Evolutionary conservation across 2,888 invertebrate genomes (phyloP), one percentile per base, ranked within the genome.

Genomic region (Brenthis ino): DNA sequence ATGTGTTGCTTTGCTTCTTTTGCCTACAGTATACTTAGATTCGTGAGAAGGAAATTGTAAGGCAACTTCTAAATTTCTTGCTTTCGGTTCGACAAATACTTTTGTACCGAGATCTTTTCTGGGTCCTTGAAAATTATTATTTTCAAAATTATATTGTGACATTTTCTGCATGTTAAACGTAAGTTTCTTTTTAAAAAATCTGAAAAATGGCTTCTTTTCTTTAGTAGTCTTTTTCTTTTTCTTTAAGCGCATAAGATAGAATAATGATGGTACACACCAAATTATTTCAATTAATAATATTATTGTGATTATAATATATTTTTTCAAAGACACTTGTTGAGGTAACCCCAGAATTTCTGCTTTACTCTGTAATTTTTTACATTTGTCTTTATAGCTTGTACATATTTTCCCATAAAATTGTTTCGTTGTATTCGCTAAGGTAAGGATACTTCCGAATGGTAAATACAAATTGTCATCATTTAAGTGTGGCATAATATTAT

Each of bases 391-490:
- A 65, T 47, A 69, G 4, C 60, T 51, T 57, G 70, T 64, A 33
- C 63, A 57, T 16, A 73, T n/a, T 75, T 78, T 58, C 5, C 73
- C 60, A 57, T 66, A 71, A 14, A 75, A 54, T 5, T 69, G 71
- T 56, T 74, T 77, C 6, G 85, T 80, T 60, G 69, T 80, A 71
- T 88, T 87, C 1, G 86, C 71, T 64, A 91, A 75, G 20, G 87
- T 81, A 0, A 94, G 80, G 1, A 94, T 87, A 72, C 89, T 89
- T 4, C 92, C 93, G 8, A 94, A 87, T 4, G 90, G 94, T 4
- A 94, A 86, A 76, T 95, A 95, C 75, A 95, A 91, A 69, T 93
- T 89, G 8, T 95, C 94, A 75, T 95, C 95, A 61, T 88, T 88
- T 20, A 95, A 86, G 78, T 94, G 95, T 0, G 93, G 93, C 11